phyloP scores from a whole-genome alignment of 2,888 invertebrate genomes.

The Alloscopus bannaensis region DNA sequence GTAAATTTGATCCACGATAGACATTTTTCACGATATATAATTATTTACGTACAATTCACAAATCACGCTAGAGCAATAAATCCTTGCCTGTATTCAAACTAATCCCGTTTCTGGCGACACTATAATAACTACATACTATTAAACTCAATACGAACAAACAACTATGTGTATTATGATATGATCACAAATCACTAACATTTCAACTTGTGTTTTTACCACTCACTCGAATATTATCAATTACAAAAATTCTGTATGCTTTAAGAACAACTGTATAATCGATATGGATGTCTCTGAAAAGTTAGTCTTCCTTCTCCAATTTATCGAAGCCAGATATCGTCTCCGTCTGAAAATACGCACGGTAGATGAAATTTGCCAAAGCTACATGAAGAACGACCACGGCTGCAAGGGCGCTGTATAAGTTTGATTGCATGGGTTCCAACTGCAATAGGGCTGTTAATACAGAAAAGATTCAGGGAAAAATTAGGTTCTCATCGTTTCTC shows the following conservation, averaged over 20 bases:
- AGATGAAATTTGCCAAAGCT: conserved; percentile 86
- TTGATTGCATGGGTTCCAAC: conserved; percentile 80
- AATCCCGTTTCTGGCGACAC: too few relatives aligned
- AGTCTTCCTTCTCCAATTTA: conserved; percentile 73
- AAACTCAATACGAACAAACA: too few relatives aligned
- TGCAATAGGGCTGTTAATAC: conserved; percentile 77
- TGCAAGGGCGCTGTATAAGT: conserved; percentile 86
- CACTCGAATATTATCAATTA: conserved; percentile 12
- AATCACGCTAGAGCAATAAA: too few relatives aligned
- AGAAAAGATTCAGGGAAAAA: conserved; percentile 45
- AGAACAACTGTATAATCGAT: too few relatives aligned
- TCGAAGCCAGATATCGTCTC: conserved; percentile 72
- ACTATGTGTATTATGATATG: too few relatives aligned
- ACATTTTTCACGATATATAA: conserved; percentile 24
- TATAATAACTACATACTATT: too few relatives aligned
- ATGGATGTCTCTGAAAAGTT: too few relatives aligned
- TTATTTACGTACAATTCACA: too few relatives aligned
- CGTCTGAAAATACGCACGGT: conserved; percentile 83
- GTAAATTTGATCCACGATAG: conserved; percentile 55
- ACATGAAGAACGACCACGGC: conserved; percentile 86
- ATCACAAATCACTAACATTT: not conserved
- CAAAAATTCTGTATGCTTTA: conserved; percentile 4
- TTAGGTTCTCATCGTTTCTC: conserved; percentile 47
- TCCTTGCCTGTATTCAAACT: too few relatives aligned
- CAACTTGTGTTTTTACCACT: too few relatives aligned